These are phyloP conservation scores for Bufotes viridis DNA, from an alignment of 2,797 vertebrate species.

Conservation along the genomic window DNA sequence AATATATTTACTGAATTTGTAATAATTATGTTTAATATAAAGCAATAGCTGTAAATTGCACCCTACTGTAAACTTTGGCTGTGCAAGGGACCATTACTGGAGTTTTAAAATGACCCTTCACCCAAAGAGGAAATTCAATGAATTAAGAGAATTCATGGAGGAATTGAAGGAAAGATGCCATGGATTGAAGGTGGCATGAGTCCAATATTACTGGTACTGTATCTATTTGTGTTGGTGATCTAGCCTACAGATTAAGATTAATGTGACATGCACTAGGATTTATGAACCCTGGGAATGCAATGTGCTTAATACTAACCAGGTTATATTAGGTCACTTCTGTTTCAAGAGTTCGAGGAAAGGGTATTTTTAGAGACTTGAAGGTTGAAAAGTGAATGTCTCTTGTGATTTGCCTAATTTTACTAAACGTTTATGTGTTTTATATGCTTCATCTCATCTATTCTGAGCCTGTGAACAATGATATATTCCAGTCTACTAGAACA, in stretches of 20 bases:
- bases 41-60: background rate
- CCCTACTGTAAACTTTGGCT: constrained; percentile 14
- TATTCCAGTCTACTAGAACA: constrained; percentile 8
- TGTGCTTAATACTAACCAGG: constrained; percentile 55
- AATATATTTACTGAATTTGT: background rate
- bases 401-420: constrained; percentile 47
- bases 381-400: constrained; percentile 31
- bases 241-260: constrained; percentile 57
- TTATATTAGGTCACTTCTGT: constrained; percentile 58
- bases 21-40: background rate
- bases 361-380: constrained; percentile 56
- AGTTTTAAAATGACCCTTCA: constrained; percentile 18
- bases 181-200: constrained; percentile 41
- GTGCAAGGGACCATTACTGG: background rate
- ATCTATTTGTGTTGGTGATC: constrained; percentile 62
- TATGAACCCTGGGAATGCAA: constrained; percentile 54
- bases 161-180: constrained; percentile 54
- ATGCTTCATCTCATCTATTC: background rate
- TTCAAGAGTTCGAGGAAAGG: constrained; percentile 49
- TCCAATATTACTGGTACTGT: constrained; percentile 54
- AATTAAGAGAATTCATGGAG: constrained; percentile 41
- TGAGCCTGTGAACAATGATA: constrained; percentile 26
- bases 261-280: constrained; percentile 53
- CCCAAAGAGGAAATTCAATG: constrained; percentile 28
- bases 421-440: constrained; percentile 32